A percentile compares a stretch with the other conserved stretches of the same genome.
phyloP scores from a whole-genome alignment of 2,797 vertebrate genomes.

The Cuniculus paca region DNA sequence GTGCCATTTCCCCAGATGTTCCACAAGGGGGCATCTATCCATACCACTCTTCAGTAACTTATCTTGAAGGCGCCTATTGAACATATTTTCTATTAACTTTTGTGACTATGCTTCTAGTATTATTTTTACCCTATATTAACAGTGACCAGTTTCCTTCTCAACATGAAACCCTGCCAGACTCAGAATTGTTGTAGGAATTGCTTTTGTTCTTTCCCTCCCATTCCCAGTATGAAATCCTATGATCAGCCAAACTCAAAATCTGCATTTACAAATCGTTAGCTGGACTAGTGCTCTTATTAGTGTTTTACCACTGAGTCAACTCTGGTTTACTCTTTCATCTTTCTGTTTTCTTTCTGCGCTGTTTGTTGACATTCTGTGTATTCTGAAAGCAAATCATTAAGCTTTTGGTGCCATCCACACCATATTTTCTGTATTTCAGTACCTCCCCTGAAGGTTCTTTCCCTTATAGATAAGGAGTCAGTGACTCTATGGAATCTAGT shows the following conservation, averaged over 20 bases:
- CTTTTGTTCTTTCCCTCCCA: background rate
- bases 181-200: background rate
- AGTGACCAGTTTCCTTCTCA: background rate
- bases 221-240: background rate
- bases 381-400: background rate
- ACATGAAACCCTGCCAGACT: background rate
- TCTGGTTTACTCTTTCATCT: background rate
- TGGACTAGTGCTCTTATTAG: background rate
- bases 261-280: background rate
- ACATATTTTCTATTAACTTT: background rate
- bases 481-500: background rate
- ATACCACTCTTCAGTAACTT: background rate
- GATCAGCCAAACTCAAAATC: background rate
- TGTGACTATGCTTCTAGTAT: background rate
- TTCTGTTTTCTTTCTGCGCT: background rate
- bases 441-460: background rate
- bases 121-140: background rate
- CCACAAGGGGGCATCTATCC: background rate
- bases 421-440: background rate
- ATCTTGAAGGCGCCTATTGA: background rate
- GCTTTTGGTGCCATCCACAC: background rate
- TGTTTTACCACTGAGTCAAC: background rate
- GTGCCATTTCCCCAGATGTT: background rate
- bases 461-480: background rate
- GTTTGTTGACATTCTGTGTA: background rate